Evolutionary conservation across 2,888 invertebrate genomes (phyloP), one percentile per base, ranked within the genome.

Genomic region (Drosophila bunnanda): DNA sequence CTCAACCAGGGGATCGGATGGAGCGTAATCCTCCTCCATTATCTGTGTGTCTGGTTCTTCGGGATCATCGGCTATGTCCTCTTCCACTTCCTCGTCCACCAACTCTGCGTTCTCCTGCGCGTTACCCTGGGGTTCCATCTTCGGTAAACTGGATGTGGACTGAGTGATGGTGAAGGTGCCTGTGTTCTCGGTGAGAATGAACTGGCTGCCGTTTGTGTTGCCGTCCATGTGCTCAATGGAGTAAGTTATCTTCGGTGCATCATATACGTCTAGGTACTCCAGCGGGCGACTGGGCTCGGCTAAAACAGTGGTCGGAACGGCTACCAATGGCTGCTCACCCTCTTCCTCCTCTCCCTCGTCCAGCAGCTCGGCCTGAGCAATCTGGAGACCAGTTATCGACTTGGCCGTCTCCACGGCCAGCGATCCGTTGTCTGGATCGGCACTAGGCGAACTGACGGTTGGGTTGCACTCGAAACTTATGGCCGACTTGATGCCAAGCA

Each of bases 391-490:
- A 22, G 66, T 76, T 5, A 88, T 76, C 0, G 89, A 76, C 46
- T 90, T 81, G 32, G 79, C 78, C 17, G 65, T 52, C 64, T 77
- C 83, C 8, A 64, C 64, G 25, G 61, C 48, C 46, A 64, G 5
- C 3, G 64, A 9, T 28, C n/a, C n/a, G 25, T 9, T 32, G 9
- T 28, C 28, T 7, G 32, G 71, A 72, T 75, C 78, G 3, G 69
- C 30, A 6, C 36, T 66, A 17, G 81, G 46, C 13, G 46, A 25
- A 12, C 39, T 41, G 12, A 62, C 48, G 7, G 81, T 68, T 6
- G 90, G 84, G 65, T 88, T 91, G 34, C 92, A 91, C 73, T 92
- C 92, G 56, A 92, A 92, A 57, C 92, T 92, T 6, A 92, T 92
- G 3, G 92, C 92, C n/a, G 91, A 91, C 36, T 92, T 92, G 3